Evolutionary conservation across 2,797 vertebrate genomes (phyloP).

Genomic region (Clarias platycephalus): DNA sequence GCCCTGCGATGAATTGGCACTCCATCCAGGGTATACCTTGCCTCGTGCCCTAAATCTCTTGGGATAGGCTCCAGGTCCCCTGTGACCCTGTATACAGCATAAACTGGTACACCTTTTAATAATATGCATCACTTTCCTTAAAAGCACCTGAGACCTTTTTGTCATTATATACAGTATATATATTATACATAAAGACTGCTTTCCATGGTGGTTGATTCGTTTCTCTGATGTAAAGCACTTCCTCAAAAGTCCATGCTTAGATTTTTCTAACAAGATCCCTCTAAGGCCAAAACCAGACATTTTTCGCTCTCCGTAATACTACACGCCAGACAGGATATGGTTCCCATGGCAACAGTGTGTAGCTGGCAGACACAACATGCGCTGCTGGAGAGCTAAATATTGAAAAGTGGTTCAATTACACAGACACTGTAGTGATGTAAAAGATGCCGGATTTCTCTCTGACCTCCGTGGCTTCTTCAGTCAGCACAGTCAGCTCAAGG

Average conservation of each 20-base stretch:
- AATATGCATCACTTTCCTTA: not conserved
- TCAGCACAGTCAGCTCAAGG: constrained; percentile 8
- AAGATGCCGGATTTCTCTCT: constrained; percentile 38
- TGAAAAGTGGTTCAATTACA: constrained; percentile 66
- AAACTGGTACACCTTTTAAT: no score
- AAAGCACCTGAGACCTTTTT: not conserved
- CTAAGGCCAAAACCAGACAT: not conserved
- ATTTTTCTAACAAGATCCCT: not conserved
- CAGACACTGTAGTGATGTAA: constrained; percentile 42
- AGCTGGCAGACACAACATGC: constrained; percentile 68
- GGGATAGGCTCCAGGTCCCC: no score
- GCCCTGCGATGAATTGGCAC: no score
- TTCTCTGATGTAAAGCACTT: constrained; percentile 1
- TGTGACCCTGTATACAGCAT: no score
- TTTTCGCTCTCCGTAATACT: constrained; percentile 32
- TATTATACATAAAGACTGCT: not conserved
- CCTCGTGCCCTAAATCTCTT: no score
- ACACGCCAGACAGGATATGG: constrained; percentile 64
- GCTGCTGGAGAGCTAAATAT: constrained; percentile 62
- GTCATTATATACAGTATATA: not conserved
- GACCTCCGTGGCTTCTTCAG: constrained; percentile 17
- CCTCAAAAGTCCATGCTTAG: not conserved
- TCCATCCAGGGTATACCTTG: no score
- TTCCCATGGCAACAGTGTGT: constrained; percentile 76
- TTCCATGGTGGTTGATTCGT: not conserved